Base-by-base conservation (phyloP, 2,888 invertebrate genomes). In the Dioctria linearis region DNA sequence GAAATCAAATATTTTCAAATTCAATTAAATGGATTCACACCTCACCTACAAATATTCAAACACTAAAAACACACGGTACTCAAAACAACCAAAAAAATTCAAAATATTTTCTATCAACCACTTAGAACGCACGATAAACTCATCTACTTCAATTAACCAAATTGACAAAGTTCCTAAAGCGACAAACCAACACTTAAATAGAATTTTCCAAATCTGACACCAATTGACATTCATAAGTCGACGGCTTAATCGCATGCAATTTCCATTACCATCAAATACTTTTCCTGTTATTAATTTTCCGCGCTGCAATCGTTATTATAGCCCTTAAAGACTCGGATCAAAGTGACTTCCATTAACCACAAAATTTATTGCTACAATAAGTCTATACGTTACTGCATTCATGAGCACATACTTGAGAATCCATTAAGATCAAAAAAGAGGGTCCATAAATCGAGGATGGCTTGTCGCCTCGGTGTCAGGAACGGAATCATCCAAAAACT, bases 261-360 rank as follows among this genome's bases (percentile, higher is more conserved):
- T 75, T 75, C 59, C 61, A 75, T 75, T 61, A 42, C 59, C 75
- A 43, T 59, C 59, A 59, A 61, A 59, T 57, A 46, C 5, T 57
- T 75, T 43, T 37, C 13, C 42, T 8, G 75, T 42, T 75, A 75
- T 59, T 75, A 75, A 75, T 75, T 75, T 80, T 76, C 76, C 67
- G 46, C 37, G 42, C 63, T 57, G 49, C 59, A 49, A 13, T 39
- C 80, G 51, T 39, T 54, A 25, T 25, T 25, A 76, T 75, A 66
- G 42, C 66, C 76, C 43, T 63, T 49, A 76, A 66, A 61, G 63
- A 81, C 73, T 63, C 78, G 42, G 51, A 73, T 65, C 73, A 78
- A 81, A 76, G 63, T 63, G 63, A 78, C 61, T 80, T 81, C 81
- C 81, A 81, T 81, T 81, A 81, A 80, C 81, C 81, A 81, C 81